Base-by-base conservation (phyloP, 1,140 invertebrate species). In the Linepithema humile region DNA sequence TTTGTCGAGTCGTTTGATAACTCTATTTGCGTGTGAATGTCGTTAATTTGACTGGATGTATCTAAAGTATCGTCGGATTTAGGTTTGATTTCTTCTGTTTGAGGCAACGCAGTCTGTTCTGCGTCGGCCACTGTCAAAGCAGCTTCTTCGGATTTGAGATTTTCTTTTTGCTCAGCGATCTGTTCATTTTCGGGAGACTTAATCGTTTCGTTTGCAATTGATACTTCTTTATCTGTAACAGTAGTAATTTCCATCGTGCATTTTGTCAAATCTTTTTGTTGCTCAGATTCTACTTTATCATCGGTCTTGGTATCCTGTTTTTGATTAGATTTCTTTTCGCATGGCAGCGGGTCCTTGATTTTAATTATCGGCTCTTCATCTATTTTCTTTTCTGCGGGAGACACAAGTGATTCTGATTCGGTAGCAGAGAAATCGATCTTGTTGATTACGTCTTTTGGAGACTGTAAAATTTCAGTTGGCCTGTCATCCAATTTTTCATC, bases 1-100 rank as follows among this genome's bases (percentile, higher is more conserved):
- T 67, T 85, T 82, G 65, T 62, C 23, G 70, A 55, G 50, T 90
- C 86, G 35, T 48, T 86, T 15, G 20, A 20, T 29, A 62, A 73
- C 75, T 83, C 57, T 23, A 4, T 48, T 40, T 50, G 20, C 3
- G 9, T 17, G 17, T 20, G 4, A 35, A 35, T 9, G 3, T 50
- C 0, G 40, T 77, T 38, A 38, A 35, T 32, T 65, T 9, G 9
- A 38, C 1, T 38, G 26, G 26, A 45, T 12, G 0, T 12, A 4
- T 75, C n/a, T n/a, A 17, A 45, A 64, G 17, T 48, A 15, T 62
- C 57, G 17, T 75, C 57, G 23, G 29, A 5, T 15, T 64, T 32
- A 29, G 26, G 2, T 9, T 70, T 17, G 17, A 5, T 0, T 38
- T 78, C 57, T 10, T 70, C 50, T 7, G 57, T 67, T 74, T 88